Conservation (phyloP, 2,113 vertebrate species). For the Microtus richardsoni region DNA sequence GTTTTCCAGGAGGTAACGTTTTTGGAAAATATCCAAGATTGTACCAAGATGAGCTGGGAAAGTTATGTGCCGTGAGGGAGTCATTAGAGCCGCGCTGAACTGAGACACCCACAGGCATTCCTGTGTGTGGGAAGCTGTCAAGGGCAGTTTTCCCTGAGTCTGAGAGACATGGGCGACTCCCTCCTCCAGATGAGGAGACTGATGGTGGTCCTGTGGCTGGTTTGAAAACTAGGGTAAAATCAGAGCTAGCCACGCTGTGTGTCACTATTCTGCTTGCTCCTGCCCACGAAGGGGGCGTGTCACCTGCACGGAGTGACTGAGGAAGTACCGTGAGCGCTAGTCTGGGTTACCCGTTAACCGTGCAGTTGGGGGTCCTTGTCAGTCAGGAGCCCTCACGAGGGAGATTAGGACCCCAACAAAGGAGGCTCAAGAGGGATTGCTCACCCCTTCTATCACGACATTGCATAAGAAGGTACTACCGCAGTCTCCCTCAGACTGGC, state of each 20-base stretch:
- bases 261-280: fast-evolving
- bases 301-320: fast-evolving
- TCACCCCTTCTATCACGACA: neutral
- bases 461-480: neutral
- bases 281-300: neutral
- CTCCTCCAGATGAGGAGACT: neutral
- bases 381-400: neutral
- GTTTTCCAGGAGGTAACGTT: neutral
- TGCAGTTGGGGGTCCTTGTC: neutral
- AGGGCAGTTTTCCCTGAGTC: too few species aligned
- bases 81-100: fast-evolving
- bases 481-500: neutral
- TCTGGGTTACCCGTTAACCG: neutral
- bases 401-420: neutral
- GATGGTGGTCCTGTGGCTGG: neutral
- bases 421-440: neutral
- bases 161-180: neutral
- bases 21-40: neutral
- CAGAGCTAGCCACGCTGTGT: fast-evolving
- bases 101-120: neutral
- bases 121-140: neutral
- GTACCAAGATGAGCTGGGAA: fast-evolving
- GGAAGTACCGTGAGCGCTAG: neutral
- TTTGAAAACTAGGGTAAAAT: neutral
- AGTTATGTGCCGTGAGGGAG: fast-evolving